These are phyloP conservation scores for Parasteatoda lunata DNA, from an alignment of 2,888 invertebrate genomes.

Conservation along the genomic window DNA sequence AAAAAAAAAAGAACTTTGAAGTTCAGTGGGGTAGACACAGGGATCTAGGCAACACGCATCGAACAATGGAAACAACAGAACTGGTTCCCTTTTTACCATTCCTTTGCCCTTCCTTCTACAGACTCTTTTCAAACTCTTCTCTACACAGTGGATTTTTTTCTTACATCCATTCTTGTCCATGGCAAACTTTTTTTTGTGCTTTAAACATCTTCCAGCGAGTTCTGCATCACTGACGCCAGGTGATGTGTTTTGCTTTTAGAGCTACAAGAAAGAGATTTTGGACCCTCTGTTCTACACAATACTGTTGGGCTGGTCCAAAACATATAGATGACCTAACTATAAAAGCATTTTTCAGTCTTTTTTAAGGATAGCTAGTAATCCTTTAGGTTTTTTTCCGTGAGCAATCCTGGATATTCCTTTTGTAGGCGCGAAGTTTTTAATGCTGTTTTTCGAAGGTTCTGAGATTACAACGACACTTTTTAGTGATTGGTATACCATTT, in stretches of 20 bases:
- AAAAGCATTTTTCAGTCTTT: too few species aligned
- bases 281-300: too few species aligned
- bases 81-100: conserved; percentile 19
- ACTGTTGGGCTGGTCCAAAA: too few species aligned
- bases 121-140: conserved; percentile 8
- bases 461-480: too few species aligned
- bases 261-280: neutral
- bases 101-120: neutral
- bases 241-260: conserved; percentile 16
- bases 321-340: too few species aligned
- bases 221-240: neutral
- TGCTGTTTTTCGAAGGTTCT: too few species aligned
- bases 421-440: too few species aligned
- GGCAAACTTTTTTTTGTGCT: conserved; percentile 1
- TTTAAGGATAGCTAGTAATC: too few species aligned
- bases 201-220: conserved; percentile 8
- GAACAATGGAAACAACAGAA: conserved; percentile 32
- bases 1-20: conserved; percentile 23
- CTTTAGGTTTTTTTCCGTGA: too few species aligned
- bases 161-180: neutral
- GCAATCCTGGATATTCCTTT: too few species aligned
- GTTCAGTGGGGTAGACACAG: conserved; percentile 39
- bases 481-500: too few species aligned
- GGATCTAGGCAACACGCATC: conserved; percentile 11
- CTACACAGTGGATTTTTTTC: conserved; percentile 6